Base-by-base conservation (phyloP, 2,113 vertebrate species). In the Bombycilla garrulus region DNA sequence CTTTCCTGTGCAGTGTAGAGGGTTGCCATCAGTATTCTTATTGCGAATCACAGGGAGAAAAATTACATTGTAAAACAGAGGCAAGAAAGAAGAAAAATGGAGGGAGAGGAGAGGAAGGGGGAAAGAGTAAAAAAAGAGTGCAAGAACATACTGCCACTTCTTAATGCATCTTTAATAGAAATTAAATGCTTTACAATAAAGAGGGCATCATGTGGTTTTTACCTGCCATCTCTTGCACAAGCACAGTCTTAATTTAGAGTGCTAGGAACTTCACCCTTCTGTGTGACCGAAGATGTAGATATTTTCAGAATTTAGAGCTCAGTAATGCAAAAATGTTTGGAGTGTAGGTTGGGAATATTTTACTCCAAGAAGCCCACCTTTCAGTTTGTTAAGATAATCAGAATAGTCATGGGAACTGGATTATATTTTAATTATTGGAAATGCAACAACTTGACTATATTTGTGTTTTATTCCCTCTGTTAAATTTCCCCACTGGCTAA, bases 251-350 rank as follows among this genome's bases (percentile, higher is more conserved):
- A 56, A 25, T 10, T 87, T 73, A 82, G 16, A 76, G 12, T 36
- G 64, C 61, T n/a, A 33, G 12, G 29, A 78, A 7, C 8, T 81
- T 20, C n/a, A 80, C 5, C 12, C 51, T 25, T 0, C 0, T 65
- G 12, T 1, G 1, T 54, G 38, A 58, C 31, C 81, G 50, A n/a
- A 53, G 33, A 42, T 48, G 22, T 24, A 62, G 53, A 7, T 77
- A 72, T 65, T 73, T 92, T 48, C 54, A 81, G 38, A 83, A 70
- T 70, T 92, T 53, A 35, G 26, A 77, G 23, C 19, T 95, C n/a
- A 54, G 35, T 33, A 36, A 26, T 50, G 14, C 65, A 82, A 88
- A 87, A 92, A 76, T 5, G 5, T 79, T 72, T 3, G 5, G 62
- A 20, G 12, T 65, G 14, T 66, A 50, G 2, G 76, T 62, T 19